These are phyloP conservation scores for Uria lomvia DNA, from an alignment of 2,113 vertebrate species.

Conservation along the genomic window DNA sequence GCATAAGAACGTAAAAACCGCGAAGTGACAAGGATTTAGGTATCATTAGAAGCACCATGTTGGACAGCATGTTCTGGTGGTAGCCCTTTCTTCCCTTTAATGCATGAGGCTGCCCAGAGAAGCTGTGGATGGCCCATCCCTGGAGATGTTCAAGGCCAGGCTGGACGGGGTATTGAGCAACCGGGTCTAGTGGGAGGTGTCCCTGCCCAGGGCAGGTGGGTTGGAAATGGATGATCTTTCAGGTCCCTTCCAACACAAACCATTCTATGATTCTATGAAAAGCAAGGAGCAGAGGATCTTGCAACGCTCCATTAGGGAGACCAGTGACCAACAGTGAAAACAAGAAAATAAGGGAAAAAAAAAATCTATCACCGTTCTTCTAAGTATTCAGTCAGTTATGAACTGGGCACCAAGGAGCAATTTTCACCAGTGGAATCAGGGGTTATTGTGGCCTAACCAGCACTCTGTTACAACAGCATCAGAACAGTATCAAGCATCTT, in stretches of 20 bases:
- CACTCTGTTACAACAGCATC: neutral
- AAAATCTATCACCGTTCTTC: neutral
- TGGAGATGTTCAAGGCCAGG: too few relatives aligned
- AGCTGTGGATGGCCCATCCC: too few relatives aligned
- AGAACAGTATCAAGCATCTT: neutral
- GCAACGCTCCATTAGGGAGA: neutral
- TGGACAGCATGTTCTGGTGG: accelerated
- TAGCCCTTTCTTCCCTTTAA: neutral
- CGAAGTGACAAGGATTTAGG: neutral
- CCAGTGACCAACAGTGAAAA: neutral
- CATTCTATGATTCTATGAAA: neutral
- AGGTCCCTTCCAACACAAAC: too few relatives aligned
- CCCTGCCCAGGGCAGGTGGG: too few relatives aligned
- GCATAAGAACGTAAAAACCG: neutral
- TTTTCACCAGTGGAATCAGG: neutral
- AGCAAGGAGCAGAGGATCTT: neutral
- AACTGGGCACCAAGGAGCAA: neutral
- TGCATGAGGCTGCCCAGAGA: neutral
- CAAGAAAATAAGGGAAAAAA: too few relatives aligned
- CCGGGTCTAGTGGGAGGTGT: too few relatives aligned
- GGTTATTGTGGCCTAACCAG: neutral
- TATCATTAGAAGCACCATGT: neutral
- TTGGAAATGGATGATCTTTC: too few relatives aligned
- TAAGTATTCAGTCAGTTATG: neutral
- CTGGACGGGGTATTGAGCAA: too few relatives aligned